phyloP scores from a whole-genome alignment of 2,797 vertebrate species.

The Chrysocyon brachyurus region DNA sequence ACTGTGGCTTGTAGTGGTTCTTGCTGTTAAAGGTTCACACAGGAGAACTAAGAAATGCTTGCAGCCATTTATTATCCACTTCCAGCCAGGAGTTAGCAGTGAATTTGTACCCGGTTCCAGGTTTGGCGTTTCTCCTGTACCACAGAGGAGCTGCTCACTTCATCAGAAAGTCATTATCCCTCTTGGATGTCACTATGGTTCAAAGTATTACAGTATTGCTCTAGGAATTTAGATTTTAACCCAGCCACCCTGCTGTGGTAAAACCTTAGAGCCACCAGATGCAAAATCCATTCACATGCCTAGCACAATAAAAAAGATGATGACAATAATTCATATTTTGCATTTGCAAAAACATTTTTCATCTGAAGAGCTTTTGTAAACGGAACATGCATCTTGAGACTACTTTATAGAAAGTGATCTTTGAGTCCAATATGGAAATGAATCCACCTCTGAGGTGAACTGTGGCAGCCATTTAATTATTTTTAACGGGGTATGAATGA shows the following conservation, averaged over 20 bases:
- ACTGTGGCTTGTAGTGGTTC: constrained; percentile 66
- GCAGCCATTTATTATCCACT: constrained; percentile 84
- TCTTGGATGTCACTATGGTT: constrained; percentile 83
- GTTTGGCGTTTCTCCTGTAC: constrained; percentile 81
- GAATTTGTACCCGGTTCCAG: constrained; percentile 80
- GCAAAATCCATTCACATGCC: constrained; percentile 80
- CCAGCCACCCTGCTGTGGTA: constrained; percentile 78
- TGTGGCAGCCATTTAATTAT: constrained; percentile 79
- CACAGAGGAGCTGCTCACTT: constrained; percentile 78
- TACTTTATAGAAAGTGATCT: constrained; percentile 81
- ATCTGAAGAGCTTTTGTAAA: constrained; percentile 79
- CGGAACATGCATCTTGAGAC: constrained; percentile 74
- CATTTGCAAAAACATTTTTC: constrained; percentile 80
- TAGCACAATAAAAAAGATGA: constrained; percentile 79
- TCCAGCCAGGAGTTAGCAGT: constrained; percentile 78
- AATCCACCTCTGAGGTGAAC: constrained; percentile 79
- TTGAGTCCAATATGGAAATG: constrained; percentile 83
- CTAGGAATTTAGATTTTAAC: constrained; percentile 86
- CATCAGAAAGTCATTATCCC: constrained; percentile 86
- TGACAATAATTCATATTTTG: constrained; percentile 82
- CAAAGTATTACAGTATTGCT: constrained; percentile 84
- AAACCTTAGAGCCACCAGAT: constrained; percentile 84
- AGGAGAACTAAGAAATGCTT: constrained; percentile 73
- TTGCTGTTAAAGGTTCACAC: constrained; percentile 75
- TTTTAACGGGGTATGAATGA: constrained; percentile 51